Evolutionary conservation across 2,888 invertebrate genomes (phyloP).

Genomic region (Azorinus chamasolen): DNA sequence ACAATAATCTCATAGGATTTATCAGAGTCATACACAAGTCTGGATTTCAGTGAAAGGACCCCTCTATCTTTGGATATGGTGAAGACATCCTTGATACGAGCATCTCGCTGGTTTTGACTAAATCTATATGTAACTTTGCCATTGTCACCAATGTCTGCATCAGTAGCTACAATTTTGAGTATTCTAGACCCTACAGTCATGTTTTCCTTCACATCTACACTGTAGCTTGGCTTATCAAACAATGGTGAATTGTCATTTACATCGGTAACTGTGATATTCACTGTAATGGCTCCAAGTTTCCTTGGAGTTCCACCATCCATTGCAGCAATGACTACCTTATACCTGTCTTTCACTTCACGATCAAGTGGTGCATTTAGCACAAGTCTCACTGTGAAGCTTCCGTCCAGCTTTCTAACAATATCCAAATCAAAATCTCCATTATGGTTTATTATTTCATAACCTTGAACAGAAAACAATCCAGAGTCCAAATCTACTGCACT

Average conservation of each 20-base stretch:
- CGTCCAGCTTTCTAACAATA: conserved; percentile 64
- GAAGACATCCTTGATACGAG: conserved; percentile 53
- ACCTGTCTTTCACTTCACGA: conserved; percentile 76
- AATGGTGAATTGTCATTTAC: conserved; percentile 79
- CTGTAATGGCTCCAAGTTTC: conserved; percentile 73
- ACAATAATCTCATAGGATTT: conserved; percentile 60
- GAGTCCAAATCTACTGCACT: conserved; percentile 75
- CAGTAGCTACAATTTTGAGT: conserved; percentile 91
- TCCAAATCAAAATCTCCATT: conserved; percentile 65
- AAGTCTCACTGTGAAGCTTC: conserved; percentile 69
- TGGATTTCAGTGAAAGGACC: conserved; percentile 53
- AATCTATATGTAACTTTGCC: conserved; percentile 87
- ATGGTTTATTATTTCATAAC: conserved; percentile 67
- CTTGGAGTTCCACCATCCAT: conserved; percentile 76
- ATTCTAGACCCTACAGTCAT: conserved; percentile 68
- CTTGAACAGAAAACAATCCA: conserved; percentile 72
- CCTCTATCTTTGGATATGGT: conserved; percentile 56
- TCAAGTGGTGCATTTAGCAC: conserved; percentile 74
- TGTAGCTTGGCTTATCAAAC: conserved; percentile 71
- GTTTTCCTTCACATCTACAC: conserved; percentile 74
- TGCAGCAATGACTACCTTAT: conserved; percentile 74
- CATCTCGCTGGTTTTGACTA: conserved; percentile 65
- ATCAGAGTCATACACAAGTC: conserved; percentile 57
- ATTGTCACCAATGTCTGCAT: conserved; percentile 94
- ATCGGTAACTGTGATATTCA: conserved; percentile 77